Evolutionary conservation across 2,113 vertebrate genomes (phyloP), one percentile per base, ranked within the genome.

Genomic region (Thunnus maccoyii): DNA sequence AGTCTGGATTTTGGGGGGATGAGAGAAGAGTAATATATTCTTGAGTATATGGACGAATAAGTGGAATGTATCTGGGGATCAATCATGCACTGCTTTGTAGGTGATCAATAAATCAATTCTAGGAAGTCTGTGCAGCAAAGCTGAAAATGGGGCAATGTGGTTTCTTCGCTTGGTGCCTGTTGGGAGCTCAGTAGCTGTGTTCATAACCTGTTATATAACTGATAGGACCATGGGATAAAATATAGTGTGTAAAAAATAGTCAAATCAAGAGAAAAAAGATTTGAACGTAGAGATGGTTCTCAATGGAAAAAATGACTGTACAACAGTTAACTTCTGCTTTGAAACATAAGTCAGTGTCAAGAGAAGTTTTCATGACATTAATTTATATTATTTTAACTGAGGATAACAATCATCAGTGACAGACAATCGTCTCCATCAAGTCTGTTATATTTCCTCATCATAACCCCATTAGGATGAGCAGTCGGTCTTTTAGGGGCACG

Each of bases 401-500:
- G 81, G 71, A 30, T 30, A 30, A 30, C 27, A 3, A 30, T 30
- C 27, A 30, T 30, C 27, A 30, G 27, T 30, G 27, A 87, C 61
- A 75, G 52, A 88, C 46, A 55, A 61, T 82, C 70, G 63, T 61
- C 36, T 65, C 41, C 72, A 80, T 76, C 68, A 69, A 3, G 22
- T 5, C 36, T 44, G 41, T 73, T 51, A 60, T 62, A 71, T 68
- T 76, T 88, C 75, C 84, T 88, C 80, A 84, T 91, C 91, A 86
- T 64, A 76, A 85, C 83, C 75, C 81, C 72, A 85, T 91, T 85
- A 82, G 76, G 76, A 83, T 65, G 77, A 81, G 67, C 79, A 25
- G 81, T 74, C 70, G 80, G 79, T 86, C 80, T 87, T 89, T 91
- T 44, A 76, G 76, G 78, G 85, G 81, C 74, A 91, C 89, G 64